Conservation (phyloP, 1,140 invertebrate species). For the Carposina sasakii region DNA sequence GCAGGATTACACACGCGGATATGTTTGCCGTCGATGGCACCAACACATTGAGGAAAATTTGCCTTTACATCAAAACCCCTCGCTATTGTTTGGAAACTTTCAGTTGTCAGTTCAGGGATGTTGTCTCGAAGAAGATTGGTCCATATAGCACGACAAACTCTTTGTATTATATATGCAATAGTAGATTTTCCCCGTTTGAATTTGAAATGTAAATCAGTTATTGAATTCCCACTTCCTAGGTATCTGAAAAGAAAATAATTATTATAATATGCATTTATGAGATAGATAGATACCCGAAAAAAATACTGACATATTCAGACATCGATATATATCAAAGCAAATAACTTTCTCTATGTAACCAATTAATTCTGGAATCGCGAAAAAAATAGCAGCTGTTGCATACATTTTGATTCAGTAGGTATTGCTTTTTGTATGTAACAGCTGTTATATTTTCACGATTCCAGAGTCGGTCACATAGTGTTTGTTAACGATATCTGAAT, state of each 20-base stretch:
- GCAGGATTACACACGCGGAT: slow-evolving; percentile 7
- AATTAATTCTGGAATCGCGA: background rate
- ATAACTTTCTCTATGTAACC: slow-evolving; percentile 4
- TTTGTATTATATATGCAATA: slow-evolving; percentile 7
- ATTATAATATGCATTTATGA: slow-evolving; percentile 10
- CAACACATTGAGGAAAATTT: too few species aligned
- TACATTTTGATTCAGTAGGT: too few species aligned
- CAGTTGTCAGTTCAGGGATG: slow-evolving; percentile 5
- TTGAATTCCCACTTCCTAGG: slow-evolving; percentile 8
- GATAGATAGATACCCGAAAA: slow-evolving; percentile 3
- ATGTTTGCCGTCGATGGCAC: too few species aligned
- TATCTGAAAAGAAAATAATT: slow-evolving; percentile 9
- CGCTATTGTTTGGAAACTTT: slow-evolving; percentile 6
- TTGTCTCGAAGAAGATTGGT: slow-evolving; percentile 3
- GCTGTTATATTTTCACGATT: too few species aligned
- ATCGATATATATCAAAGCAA: slow-evolving; percentile 3
- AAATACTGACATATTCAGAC: slow-evolving; percentile 6
- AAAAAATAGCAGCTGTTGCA: too few species aligned
- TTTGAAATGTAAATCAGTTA: slow-evolving; percentile 9
- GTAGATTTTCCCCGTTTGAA: slow-evolving; percentile 9
- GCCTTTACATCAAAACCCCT: too few species aligned
- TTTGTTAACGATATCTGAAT: too few species aligned
- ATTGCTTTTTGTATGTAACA: too few species aligned
- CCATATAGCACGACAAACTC: slow-evolving; percentile 11
- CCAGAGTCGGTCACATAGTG: too few species aligned